Percentiles rank a stretch among this genome's conserved stretches.
Conservation (phyloP, 2,797 vertebrate genomes). For the Lacerta viridis region DNA sequence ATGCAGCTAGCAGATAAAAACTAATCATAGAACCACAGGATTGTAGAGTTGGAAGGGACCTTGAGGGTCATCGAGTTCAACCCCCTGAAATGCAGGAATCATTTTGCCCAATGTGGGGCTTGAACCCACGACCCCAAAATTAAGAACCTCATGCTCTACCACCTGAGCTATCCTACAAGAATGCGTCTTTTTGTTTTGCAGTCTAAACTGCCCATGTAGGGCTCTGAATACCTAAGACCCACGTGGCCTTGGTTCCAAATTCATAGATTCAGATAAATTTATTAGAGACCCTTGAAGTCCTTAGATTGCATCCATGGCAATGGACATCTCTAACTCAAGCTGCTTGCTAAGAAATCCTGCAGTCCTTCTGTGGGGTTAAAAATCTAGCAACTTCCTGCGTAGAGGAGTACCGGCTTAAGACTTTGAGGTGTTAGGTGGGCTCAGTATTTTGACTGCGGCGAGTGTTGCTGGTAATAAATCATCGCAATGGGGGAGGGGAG, state of each 20-base stretch:
- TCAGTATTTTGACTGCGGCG: conserved; percentile 70
- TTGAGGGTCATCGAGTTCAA: accelerated
- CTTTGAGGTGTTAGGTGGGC: conserved; percentile 67
- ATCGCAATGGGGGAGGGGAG: conserved; percentile 34
- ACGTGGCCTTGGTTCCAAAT: neutral
- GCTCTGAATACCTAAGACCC: neutral
- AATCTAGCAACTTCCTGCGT: conserved; percentile 64
- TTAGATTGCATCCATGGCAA: neutral
- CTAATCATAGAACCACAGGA: too few relatives aligned
- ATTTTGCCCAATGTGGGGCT: too few relatives aligned
- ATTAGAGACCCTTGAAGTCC: neutral
- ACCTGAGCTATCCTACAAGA: neutral
- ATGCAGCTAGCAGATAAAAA: too few relatives aligned
- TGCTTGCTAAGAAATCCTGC: neutral
- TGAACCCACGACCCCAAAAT: too few relatives aligned
- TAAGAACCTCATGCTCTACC: too few relatives aligned
- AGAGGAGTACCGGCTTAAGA: conserved; percentile 68
- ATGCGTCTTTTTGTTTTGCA: neutral
- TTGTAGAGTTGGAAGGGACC: too few relatives aligned
- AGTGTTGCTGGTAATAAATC: conserved; percentile 71
- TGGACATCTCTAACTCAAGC: neutral
- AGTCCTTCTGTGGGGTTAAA: conserved; percentile 32
- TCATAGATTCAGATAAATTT: neutral
- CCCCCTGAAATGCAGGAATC: too few relatives aligned
- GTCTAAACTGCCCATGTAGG: neutral